phyloP scores from a whole-genome alignment of 2,888 invertebrate genomes.

The Leistus spinibarbis region DNA sequence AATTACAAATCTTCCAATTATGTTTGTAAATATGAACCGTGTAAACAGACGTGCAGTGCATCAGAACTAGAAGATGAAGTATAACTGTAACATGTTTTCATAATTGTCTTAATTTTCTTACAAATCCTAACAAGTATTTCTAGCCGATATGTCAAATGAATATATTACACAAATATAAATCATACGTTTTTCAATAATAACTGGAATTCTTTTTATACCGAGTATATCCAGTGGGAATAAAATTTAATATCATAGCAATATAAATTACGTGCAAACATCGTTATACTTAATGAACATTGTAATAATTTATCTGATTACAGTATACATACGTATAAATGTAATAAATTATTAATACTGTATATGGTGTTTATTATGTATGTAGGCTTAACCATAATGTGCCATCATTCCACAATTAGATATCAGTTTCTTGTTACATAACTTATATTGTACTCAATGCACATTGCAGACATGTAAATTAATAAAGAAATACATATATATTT shows the following conservation, averaged over 20 bases:
- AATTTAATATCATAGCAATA: background rate
- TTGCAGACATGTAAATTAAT: background rate
- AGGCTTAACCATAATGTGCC: background rate
- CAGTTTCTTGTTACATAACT: background rate
- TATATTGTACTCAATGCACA: background rate
- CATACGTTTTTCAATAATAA: background rate
- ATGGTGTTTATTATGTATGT: background rate
- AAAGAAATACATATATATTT: background rate
- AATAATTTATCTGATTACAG: background rate
- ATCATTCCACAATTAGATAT: background rate
- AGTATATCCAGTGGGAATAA: background rate
- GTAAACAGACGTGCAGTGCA: too few relatives aligned
- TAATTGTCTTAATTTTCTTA: background rate
- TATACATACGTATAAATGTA: background rate
- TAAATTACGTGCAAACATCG: conserved; percentile 6
- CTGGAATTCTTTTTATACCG: background rate
- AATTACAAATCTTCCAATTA: too few relatives aligned
- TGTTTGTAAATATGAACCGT: too few relatives aligned
- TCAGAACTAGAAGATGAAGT: background rate
- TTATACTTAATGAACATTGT: conserved; percentile 1
- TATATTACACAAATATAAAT: background rate
- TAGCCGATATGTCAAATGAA: background rate
- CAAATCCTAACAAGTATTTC: background rate
- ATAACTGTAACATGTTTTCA: background rate
- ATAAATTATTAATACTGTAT: conserved; percentile 1